Evolutionary conservation across 2,888 invertebrate species (phyloP), one percentile per base, ranked within the genome.

Genomic region (Cremastinae sp.): DNA sequence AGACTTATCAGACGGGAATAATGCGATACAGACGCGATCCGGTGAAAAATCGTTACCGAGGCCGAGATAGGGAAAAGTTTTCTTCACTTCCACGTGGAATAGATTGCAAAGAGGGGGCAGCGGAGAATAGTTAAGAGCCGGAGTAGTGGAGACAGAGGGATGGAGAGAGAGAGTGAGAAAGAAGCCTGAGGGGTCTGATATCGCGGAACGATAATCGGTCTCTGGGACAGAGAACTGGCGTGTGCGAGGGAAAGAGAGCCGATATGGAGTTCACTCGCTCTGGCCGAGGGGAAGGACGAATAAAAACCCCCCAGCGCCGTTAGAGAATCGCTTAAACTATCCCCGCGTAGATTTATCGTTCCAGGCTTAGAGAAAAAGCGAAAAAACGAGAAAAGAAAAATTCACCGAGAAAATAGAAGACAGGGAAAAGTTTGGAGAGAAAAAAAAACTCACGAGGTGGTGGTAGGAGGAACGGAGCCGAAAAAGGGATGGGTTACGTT

Each of bases 241-340:
- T 34, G 36, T 72, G 53, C 45, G 12, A 12, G 10, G 34, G 36
- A 36, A 16, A 62, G 41, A 68, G 53, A 34, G 59, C 14, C 14
- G 54, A 58, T 59, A 43, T 36, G 36, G 58, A 34, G 22, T 14
- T 28, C 28, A 5, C 28, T 28, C 2, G 28, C 28, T 28, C 28
- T 28, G 28, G 28, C 28, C 28, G 28, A 3, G 5, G 28, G 5
- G 28, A 28, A 28, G 59, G 58, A 41, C 34, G 20, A 20, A 38
- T 36, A 56, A 20, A 58, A 38, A 59, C 54, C 74, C 74, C 54
- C 82, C 81, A 81, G 79, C 79, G 81, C 83, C 78, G 85, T 83
- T 86, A 83, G 85, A 84, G 86, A 84, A 87, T 86, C 85, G 86
- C 81, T 85, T 84, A 84, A 86, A 84, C 84, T 83, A 81, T 81